phyloP scores from a whole-genome alignment of 2,113 vertebrate species.

The Leiothrix lutea region DNA sequence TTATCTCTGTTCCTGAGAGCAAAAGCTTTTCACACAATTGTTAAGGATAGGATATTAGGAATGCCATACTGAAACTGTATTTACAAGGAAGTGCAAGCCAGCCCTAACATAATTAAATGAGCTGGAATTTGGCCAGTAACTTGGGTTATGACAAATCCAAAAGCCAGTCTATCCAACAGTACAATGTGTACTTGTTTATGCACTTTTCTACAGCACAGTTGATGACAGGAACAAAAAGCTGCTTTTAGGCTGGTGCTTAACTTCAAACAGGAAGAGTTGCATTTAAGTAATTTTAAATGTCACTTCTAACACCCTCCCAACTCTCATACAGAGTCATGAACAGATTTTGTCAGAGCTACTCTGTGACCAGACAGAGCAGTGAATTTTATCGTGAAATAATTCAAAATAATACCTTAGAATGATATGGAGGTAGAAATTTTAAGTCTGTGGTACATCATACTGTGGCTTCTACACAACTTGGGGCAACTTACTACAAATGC shows the following conservation, averaged over 20 bases:
- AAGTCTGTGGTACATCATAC: background rate
- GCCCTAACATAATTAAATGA: conserved; percentile 10
- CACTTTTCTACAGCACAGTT: background rate
- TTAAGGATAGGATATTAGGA: background rate
- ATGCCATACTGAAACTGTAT: background rate
- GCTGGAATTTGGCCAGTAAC: conserved; percentile 30
- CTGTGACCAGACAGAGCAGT: background rate
- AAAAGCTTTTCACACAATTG: background rate
- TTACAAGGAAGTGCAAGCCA: conserved; percentile 20
- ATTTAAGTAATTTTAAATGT: background rate
- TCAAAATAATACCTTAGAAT: background rate
- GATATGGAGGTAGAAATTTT: background rate
- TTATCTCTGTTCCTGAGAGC: background rate
- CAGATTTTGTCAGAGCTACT: background rate
- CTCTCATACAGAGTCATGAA: background rate
- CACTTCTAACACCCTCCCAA: background rate
- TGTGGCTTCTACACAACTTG: background rate
- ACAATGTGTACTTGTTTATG: conserved; percentile 51
- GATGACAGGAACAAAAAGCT: background rate
- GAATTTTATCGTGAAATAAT: background rate
- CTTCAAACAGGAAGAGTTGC: conserved; percentile 15
- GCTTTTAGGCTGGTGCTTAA: background rate
- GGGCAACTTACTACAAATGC: background rate
- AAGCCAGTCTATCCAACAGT: conserved; percentile 3
- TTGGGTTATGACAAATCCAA: conserved; percentile 29